Evolutionary conservation across 1,140 invertebrate species (phyloP).

Genomic region (Conus betulinus): DNA sequence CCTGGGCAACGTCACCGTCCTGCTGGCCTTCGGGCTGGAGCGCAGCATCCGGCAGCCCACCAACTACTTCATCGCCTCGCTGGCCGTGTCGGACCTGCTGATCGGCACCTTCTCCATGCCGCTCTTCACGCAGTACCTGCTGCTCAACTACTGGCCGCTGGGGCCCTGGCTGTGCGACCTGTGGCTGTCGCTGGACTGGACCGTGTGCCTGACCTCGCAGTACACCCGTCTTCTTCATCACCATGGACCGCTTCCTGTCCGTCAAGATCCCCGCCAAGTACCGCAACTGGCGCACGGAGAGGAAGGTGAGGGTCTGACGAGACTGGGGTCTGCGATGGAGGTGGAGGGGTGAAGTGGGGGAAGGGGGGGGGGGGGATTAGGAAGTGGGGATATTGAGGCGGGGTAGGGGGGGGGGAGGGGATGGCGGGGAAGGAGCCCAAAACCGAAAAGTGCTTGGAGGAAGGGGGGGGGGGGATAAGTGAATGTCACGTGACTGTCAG

Average conservation of each 20-base stretch:
- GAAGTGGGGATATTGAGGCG: neutral
- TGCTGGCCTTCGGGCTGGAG: conserved; percentile 97
- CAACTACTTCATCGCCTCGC: conserved; percentile 99
- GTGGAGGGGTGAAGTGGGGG: too few species aligned
- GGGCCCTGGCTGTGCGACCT: conserved; percentile 97
- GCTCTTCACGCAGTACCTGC: conserved; percentile 96
- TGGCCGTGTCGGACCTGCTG: conserved; percentile 97
- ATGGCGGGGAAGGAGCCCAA: too few species aligned
- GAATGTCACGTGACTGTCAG: neutral
- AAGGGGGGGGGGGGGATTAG: neutral
- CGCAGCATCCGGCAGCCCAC: conserved; percentile 97
- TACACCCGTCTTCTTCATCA: conserved; percentile 99
- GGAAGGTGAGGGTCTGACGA: conserved; percentile 18
- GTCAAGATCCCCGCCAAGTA: conserved; percentile 99
- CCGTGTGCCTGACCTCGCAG: conserved; percentile 98
- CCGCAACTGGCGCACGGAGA: conserved; percentile 95
- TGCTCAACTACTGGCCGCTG: conserved; percentile 97
- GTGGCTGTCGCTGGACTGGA: conserved; percentile 99
- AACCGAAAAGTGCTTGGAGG: too few species aligned
- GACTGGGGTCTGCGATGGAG: neutral
- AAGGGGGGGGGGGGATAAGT: neutral
- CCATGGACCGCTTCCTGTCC: conserved; percentile 98
- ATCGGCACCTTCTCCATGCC: conserved; percentile 95
- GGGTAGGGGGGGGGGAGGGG: too few species aligned
- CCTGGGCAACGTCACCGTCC: conserved; percentile 94